Base-by-base conservation (phyloP, 2,888 invertebrate species). In the Sympetrum striolatum region DNA sequence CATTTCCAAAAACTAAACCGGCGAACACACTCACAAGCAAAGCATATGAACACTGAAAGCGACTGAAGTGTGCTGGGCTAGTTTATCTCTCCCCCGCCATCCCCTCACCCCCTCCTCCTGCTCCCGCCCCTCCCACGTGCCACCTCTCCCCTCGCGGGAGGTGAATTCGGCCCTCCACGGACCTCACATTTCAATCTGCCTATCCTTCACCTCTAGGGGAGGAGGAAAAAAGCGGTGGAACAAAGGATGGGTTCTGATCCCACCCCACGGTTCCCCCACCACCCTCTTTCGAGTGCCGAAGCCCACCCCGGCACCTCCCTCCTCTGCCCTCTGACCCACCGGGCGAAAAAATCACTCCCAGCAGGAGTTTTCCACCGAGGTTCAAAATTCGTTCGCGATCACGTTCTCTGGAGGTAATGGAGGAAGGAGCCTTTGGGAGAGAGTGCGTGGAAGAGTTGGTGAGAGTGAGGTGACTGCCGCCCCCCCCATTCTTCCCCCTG, bases 1-100 rank as follows among this genome's bases (percentile, higher is more conserved):
- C 44, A 81, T 90, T 25, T 81, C 25, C 44, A 12, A 44, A 44
- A 81, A 22, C 48, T 80, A 22, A 15, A 22, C 37, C 80, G 44
- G 44, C 86, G 14, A n/a, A 64, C 86, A 37, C 86, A 64, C 35
- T 58, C 86, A 35, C 60, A 22, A n/a, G 58, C 60, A 86, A 86
- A 64, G 58, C 86, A 86, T 86, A 64, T 64, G 86, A 86, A 31
- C 60, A 86, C 86, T 86, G 58, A 58, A 58, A 58, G 86, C 48
- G 81, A 53, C 82, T 44, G 53, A 58, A 31, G 82, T 53, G 25
- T 35, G 80, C 44, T 79, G 90, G 82, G 81, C 53, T 79, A 39
- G 48, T 82, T 86, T 48, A 53, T 81, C 80, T 58, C 90, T 81
- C 35, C 44, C 60, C 58, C 80, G 22, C 31, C 39, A n/a, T 31